phyloP scores from a whole-genome alignment of 2,888 invertebrate genomes.

The Patella pellucida region DNA sequence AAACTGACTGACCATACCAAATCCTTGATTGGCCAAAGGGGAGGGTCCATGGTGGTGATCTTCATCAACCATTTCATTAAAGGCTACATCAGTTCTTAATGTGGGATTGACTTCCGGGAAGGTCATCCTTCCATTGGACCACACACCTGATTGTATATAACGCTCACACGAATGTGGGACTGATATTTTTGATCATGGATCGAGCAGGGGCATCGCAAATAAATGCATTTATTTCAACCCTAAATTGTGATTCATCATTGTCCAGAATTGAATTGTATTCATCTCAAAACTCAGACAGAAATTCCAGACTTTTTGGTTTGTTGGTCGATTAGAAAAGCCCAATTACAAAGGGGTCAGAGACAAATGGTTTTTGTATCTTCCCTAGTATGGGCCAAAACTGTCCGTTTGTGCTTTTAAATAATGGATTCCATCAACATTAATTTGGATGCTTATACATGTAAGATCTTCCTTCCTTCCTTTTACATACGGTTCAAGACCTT shows the following conservation, averaged over 20 bases:
- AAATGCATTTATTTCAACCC: constrained; percentile 21
- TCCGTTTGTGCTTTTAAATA: constrained; percentile 7
- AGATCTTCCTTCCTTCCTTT: too few relatives aligned
- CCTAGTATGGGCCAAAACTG: constrained; percentile 29
- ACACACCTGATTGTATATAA: neutral
- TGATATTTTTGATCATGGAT: constrained; percentile 29
- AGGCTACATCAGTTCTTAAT: constrained; percentile 14
- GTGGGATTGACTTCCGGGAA: neutral
- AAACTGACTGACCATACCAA: constrained; percentile 17
- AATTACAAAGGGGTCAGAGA: constrained; percentile 20
- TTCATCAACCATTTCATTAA: constrained; percentile 13
- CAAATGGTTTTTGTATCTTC: neutral
- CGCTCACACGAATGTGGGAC: constrained; percentile 29
- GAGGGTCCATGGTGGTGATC: constrained; percentile 9
- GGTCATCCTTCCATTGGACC: too few relatives aligned
- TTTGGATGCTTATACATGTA: neutral
- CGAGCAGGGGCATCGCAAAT: constrained; percentile 39
- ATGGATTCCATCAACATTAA: constrained; percentile 25
- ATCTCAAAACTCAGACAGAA: constrained; percentile 26
- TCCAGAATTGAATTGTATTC: constrained; percentile 7
- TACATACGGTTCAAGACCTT: too few relatives aligned
- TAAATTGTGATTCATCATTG: neutral
- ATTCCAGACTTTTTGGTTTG: constrained; percentile 28
- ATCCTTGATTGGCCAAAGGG: neutral
- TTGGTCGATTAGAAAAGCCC: constrained; percentile 22